Base-by-base conservation (phyloP, 2,797 vertebrate genomes). In the Rhynchonycteris naso region DNA sequence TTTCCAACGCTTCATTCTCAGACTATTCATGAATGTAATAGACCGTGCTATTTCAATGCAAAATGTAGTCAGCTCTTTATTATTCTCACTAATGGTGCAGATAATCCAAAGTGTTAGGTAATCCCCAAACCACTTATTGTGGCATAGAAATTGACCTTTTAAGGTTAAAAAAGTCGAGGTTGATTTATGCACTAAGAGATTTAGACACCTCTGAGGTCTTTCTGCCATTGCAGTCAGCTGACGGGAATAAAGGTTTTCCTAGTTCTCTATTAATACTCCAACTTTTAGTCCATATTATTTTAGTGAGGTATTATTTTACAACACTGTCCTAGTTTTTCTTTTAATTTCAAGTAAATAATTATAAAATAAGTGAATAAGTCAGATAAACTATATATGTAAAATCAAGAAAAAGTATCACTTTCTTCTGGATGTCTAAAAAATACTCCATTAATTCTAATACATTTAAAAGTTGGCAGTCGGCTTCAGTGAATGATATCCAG, bases 71-170 rank as follows among this genome's bases (percentile, higher is more conserved):
- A 93, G 93, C 74, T 94, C 95, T 94, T 91, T 95, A 96, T 97
- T 96, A 97, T 96, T 85, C 84, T 97, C 96, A 97, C 97, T 97
- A 97, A 97, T 96, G 96, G 96, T 94, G 97, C 97, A 97, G 96
- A 97, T 97, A 97, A 97, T 96, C 93, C 94, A 95, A 90, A 95
- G 90, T 91, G 93, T 96, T 97, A 97, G 95, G 95, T 93, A 97
- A 97, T 97, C 95, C 96, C 69, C 76, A 96, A 94, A 89, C 65
- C 93, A 96, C 92, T 95, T 96, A 94, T 80, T 96, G 95, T 93
- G 84, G 91, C 81, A 96, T 88, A 95, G 94, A 97, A 96, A 96
- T 93, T 95, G 81, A 94, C 35, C 69, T 96, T 94, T 93, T 93
- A 95, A 96, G 71, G 80, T 92, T 95, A 96, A 97, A 96, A 75